These are phyloP conservation scores for Galaxias olidus DNA, from an alignment of 2,797 vertebrate species.

Conservation along the genomic window DNA sequence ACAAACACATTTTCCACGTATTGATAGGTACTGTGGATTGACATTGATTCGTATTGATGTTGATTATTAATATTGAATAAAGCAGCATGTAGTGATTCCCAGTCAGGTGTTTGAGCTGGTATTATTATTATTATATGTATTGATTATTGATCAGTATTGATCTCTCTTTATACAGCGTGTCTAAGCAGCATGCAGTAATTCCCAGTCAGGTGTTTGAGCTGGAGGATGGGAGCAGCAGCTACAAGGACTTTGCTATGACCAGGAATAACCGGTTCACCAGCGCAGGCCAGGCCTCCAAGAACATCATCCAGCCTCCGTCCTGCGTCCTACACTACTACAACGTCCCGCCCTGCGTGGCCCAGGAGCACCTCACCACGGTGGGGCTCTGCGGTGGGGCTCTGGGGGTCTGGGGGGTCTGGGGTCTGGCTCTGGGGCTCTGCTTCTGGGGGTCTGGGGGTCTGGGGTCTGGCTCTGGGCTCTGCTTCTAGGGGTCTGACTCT, in stretches of 20 bases:
- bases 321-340: constrained; percentile 97
- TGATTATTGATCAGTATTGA: too few relatives aligned
- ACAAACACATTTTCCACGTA: too few relatives aligned
- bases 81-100: constrained; percentile 95
- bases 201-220: constrained; percentile 97
- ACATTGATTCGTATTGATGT: too few relatives aligned
- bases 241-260: constrained; percentile 97
- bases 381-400: neutral
- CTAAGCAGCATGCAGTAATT: constrained; percentile 95
- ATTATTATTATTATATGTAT: too few relatives aligned
- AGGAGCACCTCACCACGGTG: constrained; percentile 90
- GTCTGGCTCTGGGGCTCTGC: too few relatives aligned
- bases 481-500: too few relatives aligned
- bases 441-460: too few relatives aligned
- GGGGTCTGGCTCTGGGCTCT: too few relatives aligned
- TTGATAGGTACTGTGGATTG: too few relatives aligned
- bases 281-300: constrained; percentile 96
- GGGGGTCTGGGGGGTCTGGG: too few relatives aligned
- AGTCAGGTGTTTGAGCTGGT: constrained; percentile 93
- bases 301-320: constrained; percentile 96
- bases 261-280: constrained; percentile 98
- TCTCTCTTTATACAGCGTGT: constrained; percentile 77
- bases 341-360: constrained; percentile 88
- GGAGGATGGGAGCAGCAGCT: constrained; percentile 94
- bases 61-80: too few relatives aligned